These are phyloP conservation scores for Drosophila melanica DNA, from an alignment of 1,140 invertebrate genomes.

Conservation along the genomic window DNA sequence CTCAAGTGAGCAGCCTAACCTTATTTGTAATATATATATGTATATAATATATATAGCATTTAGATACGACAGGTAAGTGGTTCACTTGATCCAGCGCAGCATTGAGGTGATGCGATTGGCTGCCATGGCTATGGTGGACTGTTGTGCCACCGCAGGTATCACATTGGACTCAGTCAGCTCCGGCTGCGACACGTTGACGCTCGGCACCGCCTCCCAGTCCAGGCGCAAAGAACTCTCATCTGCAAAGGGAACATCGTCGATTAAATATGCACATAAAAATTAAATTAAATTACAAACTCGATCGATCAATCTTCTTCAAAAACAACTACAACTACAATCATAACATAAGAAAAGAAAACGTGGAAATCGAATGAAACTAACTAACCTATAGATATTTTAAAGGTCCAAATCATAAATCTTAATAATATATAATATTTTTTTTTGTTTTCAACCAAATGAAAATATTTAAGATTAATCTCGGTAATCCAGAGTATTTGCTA, in stretches of 20 bases:
- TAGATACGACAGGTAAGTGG: slow-evolving; percentile 18
- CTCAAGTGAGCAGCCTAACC: slow-evolving; percentile 11
- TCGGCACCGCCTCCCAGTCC: slow-evolving; percentile 89
- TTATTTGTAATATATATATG: slow-evolving; percentile 22
- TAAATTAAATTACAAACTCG: neutral
- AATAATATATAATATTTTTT: no score
- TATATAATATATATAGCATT: slow-evolving; percentile 2
- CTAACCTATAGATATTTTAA: no score
- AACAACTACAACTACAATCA: no score
- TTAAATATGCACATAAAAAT: neutral
- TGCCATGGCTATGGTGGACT: slow-evolving; percentile 87
- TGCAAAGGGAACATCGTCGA: neutral
- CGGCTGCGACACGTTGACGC: slow-evolving; percentile 65
- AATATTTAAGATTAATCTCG: no score
- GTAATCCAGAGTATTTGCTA: no score
- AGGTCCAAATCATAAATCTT: no score
- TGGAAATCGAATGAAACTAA: no score
- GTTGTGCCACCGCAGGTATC: slow-evolving; percentile 85
- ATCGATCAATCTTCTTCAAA: no score
- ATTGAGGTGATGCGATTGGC: slow-evolving; percentile 88
- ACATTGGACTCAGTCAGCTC: slow-evolving; percentile 68
- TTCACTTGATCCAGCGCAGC: slow-evolving; percentile 85
- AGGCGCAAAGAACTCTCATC: slow-evolving; percentile 87
- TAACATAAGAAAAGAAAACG: no score
- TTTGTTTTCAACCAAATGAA: no score